Conservation (phyloP, 2,797 vertebrate species). For the Peromyscus eremicus region DNA sequence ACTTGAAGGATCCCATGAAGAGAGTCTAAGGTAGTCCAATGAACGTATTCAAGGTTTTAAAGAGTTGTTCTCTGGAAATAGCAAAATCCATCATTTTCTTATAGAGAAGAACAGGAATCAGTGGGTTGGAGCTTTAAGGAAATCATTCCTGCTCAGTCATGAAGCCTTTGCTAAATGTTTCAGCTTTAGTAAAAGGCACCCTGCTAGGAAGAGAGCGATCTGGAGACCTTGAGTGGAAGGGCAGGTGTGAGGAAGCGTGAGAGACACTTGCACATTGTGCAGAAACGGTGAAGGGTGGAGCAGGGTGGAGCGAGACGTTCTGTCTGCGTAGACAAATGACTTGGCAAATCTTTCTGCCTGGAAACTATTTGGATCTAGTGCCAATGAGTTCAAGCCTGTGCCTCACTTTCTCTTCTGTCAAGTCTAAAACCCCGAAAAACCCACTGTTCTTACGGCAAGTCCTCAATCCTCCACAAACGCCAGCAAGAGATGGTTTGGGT, state of each 20-base stretch:
- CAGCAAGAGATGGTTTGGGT: neutral
- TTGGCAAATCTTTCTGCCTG: neutral
- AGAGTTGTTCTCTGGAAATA: neutral
- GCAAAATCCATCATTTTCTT: neutral
- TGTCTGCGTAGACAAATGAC: neutral
- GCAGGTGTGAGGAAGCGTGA: neutral
- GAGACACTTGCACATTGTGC: neutral
- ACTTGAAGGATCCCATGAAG: neutral
- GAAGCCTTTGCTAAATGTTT: neutral
- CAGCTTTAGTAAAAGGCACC: neutral
- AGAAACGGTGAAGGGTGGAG: neutral
- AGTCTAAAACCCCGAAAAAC: neutral
- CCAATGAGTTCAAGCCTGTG: neutral
- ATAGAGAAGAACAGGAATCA: neutral
- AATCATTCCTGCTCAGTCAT: neutral
- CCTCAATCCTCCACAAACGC: conserved; percentile 1
- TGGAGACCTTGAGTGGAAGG: neutral
- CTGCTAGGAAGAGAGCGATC: neutral
- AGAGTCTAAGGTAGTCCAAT: neutral
- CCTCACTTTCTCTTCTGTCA: neutral
- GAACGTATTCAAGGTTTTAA: neutral
- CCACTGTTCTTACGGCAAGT: conserved; percentile 2
- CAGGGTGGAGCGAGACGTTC: neutral
- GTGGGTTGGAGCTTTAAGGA: neutral
- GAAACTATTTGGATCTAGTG: neutral